Conservation (phyloP, 2,797 vertebrate genomes). For the Macroramphosus scolopax region DNA sequence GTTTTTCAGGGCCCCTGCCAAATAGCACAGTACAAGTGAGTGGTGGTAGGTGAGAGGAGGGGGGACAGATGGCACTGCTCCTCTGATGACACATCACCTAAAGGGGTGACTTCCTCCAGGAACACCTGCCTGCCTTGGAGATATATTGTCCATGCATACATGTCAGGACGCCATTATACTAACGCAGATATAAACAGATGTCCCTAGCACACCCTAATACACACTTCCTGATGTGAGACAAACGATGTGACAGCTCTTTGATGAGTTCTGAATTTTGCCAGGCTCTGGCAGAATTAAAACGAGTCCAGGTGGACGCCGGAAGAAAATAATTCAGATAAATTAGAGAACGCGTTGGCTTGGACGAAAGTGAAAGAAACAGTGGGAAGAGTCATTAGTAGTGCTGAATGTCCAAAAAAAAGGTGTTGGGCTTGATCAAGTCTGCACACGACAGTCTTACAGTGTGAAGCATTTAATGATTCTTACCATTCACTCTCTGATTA, state of each 20-base stretch:
- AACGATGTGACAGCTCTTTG: slow-evolving; percentile 15
- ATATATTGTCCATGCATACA: slow-evolving; percentile 29
- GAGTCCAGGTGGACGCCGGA: not conserved
- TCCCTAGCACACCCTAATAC: slow-evolving; percentile 12
- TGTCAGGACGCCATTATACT: slow-evolving; percentile 44
- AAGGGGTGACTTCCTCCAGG: slow-evolving; percentile 38
- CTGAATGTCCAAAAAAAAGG: not conserved
- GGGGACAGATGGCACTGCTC: slow-evolving; percentile 14
- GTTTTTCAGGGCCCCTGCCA: slow-evolving; percentile 55
- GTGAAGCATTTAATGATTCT: too few species aligned
- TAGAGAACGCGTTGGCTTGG: not conserved
- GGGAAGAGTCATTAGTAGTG: not conserved
- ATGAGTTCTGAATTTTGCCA: slow-evolving; percentile 2
- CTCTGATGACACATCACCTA: slow-evolving; percentile 40
- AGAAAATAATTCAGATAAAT: not conserved
- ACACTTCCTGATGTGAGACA: slow-evolving; percentile 19
- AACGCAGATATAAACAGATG: slow-evolving; percentile 31
- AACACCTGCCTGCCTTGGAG: slow-evolving; percentile 51
- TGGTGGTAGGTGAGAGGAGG: slow-evolving; percentile 21
- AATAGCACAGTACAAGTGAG: slow-evolving; percentile 38
- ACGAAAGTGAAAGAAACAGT: not conserved
- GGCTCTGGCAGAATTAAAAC: slow-evolving; percentile 2
- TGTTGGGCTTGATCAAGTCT: too few species aligned
- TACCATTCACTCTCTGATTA: too few species aligned
- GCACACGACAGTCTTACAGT: too few species aligned